These are phyloP conservation scores for Trigoniulus corallinus DNA, from an alignment of 1,140 invertebrate species.

Conservation along the genomic window DNA sequence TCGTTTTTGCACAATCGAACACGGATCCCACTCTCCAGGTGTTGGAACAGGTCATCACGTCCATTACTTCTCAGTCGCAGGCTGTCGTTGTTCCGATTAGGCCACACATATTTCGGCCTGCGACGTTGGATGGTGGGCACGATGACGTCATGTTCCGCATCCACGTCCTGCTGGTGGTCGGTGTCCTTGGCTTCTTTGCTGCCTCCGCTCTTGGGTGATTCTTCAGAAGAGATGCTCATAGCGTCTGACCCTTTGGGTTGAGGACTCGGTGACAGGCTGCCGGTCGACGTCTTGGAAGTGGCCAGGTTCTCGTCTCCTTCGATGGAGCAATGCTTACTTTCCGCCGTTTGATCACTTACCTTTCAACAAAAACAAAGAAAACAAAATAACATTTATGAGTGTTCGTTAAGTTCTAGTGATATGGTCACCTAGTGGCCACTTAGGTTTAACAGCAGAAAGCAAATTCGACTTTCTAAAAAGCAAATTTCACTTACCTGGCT, in stretches of 20 bases:
- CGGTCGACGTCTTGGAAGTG: not conserved
- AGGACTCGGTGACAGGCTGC: not conserved
- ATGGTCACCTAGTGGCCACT: too few relatives aligned
- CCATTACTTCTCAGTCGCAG: not conserved
- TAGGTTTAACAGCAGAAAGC: too few relatives aligned
- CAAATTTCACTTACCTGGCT: not conserved
- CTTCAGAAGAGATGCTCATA: slow-evolving; percentile 8
- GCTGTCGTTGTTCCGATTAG: not conserved
- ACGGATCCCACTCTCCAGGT: not conserved
- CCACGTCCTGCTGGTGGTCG: not conserved
- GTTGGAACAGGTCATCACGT: not conserved
- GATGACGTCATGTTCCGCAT: not conserved
- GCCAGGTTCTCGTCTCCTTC: not conserved
- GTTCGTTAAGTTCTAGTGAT: too few relatives aligned
- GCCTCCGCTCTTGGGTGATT: not conserved
- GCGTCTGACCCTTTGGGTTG: slow-evolving; percentile 5
- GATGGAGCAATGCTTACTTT: not conserved
- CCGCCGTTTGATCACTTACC: not conserved
- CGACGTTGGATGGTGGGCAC: slow-evolving; percentile 4
- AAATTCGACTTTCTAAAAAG: too few relatives aligned
- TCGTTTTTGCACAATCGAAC: not conserved
- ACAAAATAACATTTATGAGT: too few relatives aligned
- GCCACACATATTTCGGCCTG: not conserved
- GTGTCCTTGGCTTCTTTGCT: not conserved
- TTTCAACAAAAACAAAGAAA: too few relatives aligned